These are phyloP conservation scores for Cervus canadensis DNA, from an alignment of 2,113 vertebrate genomes.

Conservation along the genomic window DNA sequence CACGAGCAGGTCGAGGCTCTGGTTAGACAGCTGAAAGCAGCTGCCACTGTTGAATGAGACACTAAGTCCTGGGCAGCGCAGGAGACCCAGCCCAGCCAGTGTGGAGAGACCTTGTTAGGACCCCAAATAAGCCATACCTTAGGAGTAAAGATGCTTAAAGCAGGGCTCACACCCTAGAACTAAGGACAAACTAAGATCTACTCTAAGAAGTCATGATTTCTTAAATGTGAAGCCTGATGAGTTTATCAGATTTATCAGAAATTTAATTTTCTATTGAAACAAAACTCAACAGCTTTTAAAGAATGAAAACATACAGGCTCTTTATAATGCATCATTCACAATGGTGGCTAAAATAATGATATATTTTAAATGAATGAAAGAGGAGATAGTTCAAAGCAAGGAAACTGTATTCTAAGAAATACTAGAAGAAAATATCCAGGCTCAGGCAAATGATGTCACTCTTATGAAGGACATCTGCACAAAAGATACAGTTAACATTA, in stretches of 20 bases:
- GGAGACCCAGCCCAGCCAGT: rapidly evolving
- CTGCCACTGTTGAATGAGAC: rapidly evolving
- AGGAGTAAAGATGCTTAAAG: not conserved
- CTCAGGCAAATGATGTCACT: not conserved
- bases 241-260: not conserved
- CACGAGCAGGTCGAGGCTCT: not conserved
- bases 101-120: not conserved
- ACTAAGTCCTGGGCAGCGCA: not conserved
- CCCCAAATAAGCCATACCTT: not conserved
- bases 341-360: not conserved
- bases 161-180: not conserved
- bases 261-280: not conserved
- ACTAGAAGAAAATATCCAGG: not conserved
- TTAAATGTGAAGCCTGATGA: not conserved
- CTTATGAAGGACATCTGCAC: not conserved
- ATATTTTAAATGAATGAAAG: not conserved
- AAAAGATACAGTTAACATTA: not conserved
- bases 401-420: not conserved
- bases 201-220: not conserved
- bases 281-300: not conserved
- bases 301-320: not conserved
- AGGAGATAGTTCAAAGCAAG: not conserved
- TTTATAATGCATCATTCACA: not conserved
- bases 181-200: not conserved
- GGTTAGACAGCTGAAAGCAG: not conserved